Evolutionary conservation across 2,113 vertebrate species (phyloP), one percentile per base, ranked within the genome.

Genomic region (Oryzias melastigma): DNA sequence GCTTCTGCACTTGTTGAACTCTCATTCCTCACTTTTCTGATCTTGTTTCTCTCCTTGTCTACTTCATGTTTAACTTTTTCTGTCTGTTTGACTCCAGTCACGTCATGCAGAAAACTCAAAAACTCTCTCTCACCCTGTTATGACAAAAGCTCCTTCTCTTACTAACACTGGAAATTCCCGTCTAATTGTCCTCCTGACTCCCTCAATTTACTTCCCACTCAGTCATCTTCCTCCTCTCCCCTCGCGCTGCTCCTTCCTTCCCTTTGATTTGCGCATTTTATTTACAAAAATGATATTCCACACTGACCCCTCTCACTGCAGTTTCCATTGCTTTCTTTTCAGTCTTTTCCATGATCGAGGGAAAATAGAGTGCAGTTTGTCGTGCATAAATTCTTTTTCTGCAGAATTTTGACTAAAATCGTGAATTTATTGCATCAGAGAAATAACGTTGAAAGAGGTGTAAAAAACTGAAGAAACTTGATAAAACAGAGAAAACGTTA

Each of bases 151-250:
- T 62, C 46, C 1, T 67, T 73, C 77, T 45, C 70, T 80, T 79
- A 62, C 76, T 71, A 75, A 88, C 84, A 77, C 53, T 87, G 82
- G 78, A 85, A 83, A 87, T 83, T 75, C 74, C 84, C 83, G 35
- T 74, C 82, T 80, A 86, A 86, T 87, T 82, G 75, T 65, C 76
- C 63, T 75, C 65, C 68, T 35, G 59, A 68, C 64, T 78, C 73
- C 68, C 63, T 79, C 74, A 66, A 80, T 84, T 84, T 82, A 75
- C 68, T 81, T 86, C 78, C 84, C 75, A 82, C 81, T 68, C 78
- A 70, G 69, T 65, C 68, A 27, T 73, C 77, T 85, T 83, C 88
- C 85, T 83, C 83, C 88, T 20, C 22, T 49, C 64, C 56, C 83
- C 86, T 81, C 78, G 82, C 91, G 24, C 65, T 49, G 61, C 70